Conservation (phyloP, 2,113 vertebrate genomes). For the Pristiophorus japonicus region DNA sequence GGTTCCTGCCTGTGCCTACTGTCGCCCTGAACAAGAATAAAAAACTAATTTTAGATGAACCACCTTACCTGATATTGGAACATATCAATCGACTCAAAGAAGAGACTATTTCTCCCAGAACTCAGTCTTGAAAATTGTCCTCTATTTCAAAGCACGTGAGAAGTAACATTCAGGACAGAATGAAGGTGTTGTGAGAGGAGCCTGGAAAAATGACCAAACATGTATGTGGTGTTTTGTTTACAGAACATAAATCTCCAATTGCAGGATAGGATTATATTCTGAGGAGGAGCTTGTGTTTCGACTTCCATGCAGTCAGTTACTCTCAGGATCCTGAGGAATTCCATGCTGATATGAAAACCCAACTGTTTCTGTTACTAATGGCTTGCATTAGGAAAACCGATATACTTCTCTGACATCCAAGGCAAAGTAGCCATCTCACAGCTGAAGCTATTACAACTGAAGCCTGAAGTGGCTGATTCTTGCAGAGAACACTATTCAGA, state of each 20-base stretch:
- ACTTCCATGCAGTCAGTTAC: background rate
- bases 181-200: background rate
- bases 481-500: background rate
- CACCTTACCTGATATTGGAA: background rate
- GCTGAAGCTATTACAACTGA: background rate
- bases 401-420: background rate
- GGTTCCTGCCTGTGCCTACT: background rate
- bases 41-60: background rate
- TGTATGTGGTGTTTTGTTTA: background rate
- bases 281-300: background rate
- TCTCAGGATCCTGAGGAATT: background rate
- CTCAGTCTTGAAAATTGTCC: constrained; percentile 1
- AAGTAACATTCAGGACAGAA: background rate
- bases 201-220: background rate
- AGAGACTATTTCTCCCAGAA: background rate
- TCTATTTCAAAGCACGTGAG: background rate
- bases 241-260: background rate
- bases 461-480: background rate
- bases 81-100: background rate
- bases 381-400: background rate
- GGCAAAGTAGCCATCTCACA: background rate
- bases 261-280: background rate
- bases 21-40: background rate
- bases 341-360: background rate
- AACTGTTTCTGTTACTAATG: background rate